Percentiles rank a stretch among this genome's conserved stretches.
Evolutionary conservation across 2,113 vertebrate genomes (phyloP).

Genomic region (Sebastes schlegelii): DNA sequence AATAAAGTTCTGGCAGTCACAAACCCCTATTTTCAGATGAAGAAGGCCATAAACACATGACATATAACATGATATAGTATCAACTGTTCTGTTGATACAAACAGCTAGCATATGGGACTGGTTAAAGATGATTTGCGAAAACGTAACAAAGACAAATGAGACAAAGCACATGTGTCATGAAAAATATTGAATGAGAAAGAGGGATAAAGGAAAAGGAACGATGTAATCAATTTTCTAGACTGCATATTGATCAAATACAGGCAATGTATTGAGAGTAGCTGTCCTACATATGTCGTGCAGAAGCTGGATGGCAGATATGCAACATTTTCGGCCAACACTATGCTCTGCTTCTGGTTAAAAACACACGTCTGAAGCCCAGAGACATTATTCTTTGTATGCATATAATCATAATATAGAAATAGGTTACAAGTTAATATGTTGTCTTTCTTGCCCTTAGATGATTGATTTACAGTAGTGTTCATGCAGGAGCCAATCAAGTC

Average conservation of each 20-base stretch:
- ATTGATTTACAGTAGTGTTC: background rate
- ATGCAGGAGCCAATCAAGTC: background rate
- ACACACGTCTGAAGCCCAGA: background rate
- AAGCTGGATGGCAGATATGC: background rate
- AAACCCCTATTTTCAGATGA: background rate
- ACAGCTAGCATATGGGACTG: constrained; percentile 28
- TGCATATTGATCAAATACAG: background rate
- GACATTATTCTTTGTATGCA: background rate
- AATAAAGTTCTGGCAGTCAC: constrained; percentile 5
- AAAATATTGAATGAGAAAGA: background rate
- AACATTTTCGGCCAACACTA: background rate
- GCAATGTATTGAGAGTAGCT: background rate
- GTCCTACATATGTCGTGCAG: background rate
- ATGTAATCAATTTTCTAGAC: background rate
- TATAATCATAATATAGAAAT: background rate
- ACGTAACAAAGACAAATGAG: constrained; percentile 1
- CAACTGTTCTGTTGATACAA: constrained; percentile 10
- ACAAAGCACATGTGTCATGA: background rate
- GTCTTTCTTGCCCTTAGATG: too few relatives aligned
- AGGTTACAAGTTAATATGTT: background rate
- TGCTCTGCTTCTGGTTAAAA: background rate
- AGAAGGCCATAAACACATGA: constrained; percentile 14
- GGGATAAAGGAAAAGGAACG: background rate
- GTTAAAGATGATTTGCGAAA: background rate
- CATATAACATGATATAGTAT: constrained; percentile 22